Evolutionary conservation across 2,797 vertebrate species (phyloP).

Genomic region (Pogonophryne albipinna): DNA sequence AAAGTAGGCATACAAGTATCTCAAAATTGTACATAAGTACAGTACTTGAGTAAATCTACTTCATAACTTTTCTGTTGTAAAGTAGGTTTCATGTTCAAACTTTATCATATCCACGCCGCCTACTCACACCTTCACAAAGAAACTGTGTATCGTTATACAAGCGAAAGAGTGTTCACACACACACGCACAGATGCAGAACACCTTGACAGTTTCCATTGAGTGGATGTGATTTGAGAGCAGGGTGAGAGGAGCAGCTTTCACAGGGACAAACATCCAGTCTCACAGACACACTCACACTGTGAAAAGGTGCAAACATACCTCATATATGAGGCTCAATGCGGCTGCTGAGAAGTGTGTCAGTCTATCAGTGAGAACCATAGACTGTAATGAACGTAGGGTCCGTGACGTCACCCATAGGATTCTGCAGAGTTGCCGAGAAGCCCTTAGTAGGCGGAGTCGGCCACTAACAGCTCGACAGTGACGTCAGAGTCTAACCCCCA

Average conservation of each 20-base stretch:
- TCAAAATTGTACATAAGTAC: too few species aligned
- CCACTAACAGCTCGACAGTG: too few species aligned
- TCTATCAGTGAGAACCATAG: background rate
- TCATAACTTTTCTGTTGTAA: too few species aligned
- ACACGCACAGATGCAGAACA: conserved; percentile 2
- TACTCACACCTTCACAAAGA: conserved; percentile 8
- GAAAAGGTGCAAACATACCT: conserved; percentile 13
- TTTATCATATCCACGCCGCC: background rate
- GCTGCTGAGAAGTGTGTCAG: too few species aligned
- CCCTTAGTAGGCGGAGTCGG: too few species aligned
- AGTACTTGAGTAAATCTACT: too few species aligned
- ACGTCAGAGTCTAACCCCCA: too few species aligned
- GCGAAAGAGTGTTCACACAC: background rate
- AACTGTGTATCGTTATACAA: background rate
- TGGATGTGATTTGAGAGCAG: conserved; percentile 8
- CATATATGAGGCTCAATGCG: background rate
- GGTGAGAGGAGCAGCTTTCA: conserved; percentile 13
- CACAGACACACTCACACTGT: background rate
- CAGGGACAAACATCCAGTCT: background rate
- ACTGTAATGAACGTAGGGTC: too few species aligned
- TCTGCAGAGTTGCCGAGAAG: too few species aligned
- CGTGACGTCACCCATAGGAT: too few species aligned
- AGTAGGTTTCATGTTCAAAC: too few species aligned
- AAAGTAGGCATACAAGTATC: too few species aligned
- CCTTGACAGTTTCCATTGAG: conserved; percentile 8